A percentile compares a stretch with the other conserved stretches of the same genome.
Conservation (phyloP, 2,797 vertebrate genomes). For the Nannoperca australis region DNA sequence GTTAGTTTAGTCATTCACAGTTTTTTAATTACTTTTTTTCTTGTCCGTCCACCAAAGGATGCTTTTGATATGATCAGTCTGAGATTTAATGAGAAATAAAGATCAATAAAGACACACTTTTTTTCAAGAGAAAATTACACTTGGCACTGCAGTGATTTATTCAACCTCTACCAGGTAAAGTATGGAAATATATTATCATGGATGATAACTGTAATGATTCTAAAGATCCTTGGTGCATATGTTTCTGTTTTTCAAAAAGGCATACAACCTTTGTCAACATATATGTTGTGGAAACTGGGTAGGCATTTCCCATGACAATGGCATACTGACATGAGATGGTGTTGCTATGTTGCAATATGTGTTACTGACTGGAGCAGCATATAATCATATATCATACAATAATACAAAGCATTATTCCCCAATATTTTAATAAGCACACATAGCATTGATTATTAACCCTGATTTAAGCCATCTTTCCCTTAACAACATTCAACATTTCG, state of each 20-base stretch:
- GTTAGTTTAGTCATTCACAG: background rate
- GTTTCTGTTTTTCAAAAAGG: background rate
- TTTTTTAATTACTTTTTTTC: conserved; percentile 29
- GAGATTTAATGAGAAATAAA: conserved; percentile 30
- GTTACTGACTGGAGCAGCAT: no score
- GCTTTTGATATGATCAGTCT: conserved; percentile 47
- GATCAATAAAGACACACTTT: background rate
- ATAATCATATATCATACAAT: background rate
- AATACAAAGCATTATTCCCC: background rate
- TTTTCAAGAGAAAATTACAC: background rate
- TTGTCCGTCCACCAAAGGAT: conserved; percentile 25
- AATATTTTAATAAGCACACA: background rate
- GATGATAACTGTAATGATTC: background rate
- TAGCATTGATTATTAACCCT: background rate
- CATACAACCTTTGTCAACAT: background rate
- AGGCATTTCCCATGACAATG: background rate
- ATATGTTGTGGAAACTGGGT: background rate
- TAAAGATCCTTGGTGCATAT: background rate
- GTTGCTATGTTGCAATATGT: background rate
- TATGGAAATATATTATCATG: background rate
- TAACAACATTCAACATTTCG: background rate
- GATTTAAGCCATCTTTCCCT: conserved; percentile 6
- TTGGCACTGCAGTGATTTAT: conserved; percentile 12
- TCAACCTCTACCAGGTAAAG: background rate
- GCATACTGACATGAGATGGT: background rate